Conservation (phyloP, 1,140 invertebrate genomes). For the Apis dorsata region DNA sequence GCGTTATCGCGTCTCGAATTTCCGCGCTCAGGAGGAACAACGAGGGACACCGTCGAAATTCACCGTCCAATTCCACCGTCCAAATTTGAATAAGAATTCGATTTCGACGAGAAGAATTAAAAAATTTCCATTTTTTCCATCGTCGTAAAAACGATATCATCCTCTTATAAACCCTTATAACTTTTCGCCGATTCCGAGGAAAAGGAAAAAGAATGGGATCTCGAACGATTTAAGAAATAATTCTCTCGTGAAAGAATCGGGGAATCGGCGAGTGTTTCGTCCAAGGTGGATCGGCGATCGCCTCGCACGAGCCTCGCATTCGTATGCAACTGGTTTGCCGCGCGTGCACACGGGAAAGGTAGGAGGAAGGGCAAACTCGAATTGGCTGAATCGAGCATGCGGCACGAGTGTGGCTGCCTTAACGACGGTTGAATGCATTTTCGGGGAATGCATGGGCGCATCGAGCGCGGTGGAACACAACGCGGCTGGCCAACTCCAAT, state of each 20-base stretch:
- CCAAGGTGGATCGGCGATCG: not conserved
- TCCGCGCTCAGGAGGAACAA: not conserved
- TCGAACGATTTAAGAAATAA: too few species aligned
- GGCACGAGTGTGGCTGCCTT: conserved; percentile 17
- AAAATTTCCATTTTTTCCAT: too few species aligned
- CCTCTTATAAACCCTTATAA: too few species aligned
- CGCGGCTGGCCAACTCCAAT: conserved; percentile 33
- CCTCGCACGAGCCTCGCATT: not conserved
- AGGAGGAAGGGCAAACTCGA: conserved; percentile 22
- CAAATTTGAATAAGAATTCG: too few species aligned
- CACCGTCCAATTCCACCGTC: too few species aligned
- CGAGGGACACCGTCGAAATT: not conserved
- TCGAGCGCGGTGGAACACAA: conserved; percentile 9
- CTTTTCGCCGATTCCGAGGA: too few species aligned
- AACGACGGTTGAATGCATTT: conserved; percentile 43
- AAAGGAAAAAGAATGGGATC: too few species aligned
- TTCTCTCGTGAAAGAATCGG: too few species aligned
- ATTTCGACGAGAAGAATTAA: too few species aligned
- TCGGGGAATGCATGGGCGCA: conserved; percentile 24
- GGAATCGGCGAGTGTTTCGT: too few species aligned
- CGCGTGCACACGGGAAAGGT: not conserved
- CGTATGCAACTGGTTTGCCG: conserved; percentile 15
- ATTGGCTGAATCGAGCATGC: conserved; percentile 26
- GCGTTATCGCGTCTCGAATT: not conserved
- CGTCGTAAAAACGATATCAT: too few species aligned